Conservation (phyloP, 2,797 vertebrate species). For the Crocodylus rhombifer region DNA sequence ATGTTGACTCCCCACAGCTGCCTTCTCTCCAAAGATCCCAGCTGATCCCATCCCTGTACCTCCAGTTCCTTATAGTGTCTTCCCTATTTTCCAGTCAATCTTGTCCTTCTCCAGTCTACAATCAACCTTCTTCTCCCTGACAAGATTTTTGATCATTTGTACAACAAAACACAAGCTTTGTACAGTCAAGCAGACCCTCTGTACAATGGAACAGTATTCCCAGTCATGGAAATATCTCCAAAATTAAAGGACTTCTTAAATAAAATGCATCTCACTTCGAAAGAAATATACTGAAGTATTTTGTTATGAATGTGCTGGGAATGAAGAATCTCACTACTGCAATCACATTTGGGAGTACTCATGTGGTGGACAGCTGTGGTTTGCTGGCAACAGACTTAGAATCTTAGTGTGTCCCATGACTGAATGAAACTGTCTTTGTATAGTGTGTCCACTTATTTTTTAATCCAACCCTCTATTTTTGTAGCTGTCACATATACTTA, state of each 20-base stretch:
- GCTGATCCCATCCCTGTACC: not conserved
- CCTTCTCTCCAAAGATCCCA: not conserved
- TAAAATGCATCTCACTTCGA: not conserved
- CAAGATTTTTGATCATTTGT: not conserved
- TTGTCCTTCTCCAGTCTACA: not conserved
- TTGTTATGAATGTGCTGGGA: not conserved
- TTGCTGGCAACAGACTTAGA: conserved; percentile 27
- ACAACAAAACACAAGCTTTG: not conserved
- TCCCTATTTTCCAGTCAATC: not conserved
- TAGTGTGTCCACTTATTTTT: not conserved
- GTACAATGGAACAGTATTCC: not conserved
- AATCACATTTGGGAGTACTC: not conserved
- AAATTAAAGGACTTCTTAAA: not conserved
- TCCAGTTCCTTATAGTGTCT: not conserved
- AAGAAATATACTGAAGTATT: not conserved
- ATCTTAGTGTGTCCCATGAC: not conserved
- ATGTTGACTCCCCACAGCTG: not conserved
- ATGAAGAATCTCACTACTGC: not conserved
- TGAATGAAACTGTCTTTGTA: not conserved
- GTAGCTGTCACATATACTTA: not conserved
- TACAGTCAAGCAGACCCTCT: not conserved
- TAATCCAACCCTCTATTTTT: not conserved
- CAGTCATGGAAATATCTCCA: not conserved
- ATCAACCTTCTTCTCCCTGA: not conserved
- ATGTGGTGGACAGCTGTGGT: conserved; percentile 23